Evolutionary conservation across 1,140 invertebrate species (phyloP), one percentile per base, ranked within the genome.

Genomic region (Euura lappo): DNA sequence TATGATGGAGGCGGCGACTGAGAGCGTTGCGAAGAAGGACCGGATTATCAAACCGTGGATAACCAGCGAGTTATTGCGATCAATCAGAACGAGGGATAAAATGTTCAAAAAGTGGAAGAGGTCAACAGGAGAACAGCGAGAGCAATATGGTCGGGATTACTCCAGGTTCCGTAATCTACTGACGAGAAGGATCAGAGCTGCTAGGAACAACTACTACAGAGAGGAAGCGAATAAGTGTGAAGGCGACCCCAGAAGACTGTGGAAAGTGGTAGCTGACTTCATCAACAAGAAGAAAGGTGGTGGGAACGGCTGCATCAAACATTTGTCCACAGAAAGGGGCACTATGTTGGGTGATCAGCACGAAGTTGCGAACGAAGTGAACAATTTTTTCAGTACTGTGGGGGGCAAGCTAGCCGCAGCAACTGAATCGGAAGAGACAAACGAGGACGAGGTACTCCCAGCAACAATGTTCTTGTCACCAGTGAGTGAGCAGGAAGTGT

Each of bases 121-220:
- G 47, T 51, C 7, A 11, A 7, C 7, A 51, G 6, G 47, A 2
- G 47, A 51, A 51, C 47, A 51, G 6, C 7, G 11, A 11, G 11
- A 51, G 47, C 47, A 51, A 28, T 28, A 11, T 7, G 1, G 47
- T 51, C 47, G 47, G 11, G 47, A 51, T 28, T 28, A 28, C 28
- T 28, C 28, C 28, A 28, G 28, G 11, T 51, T 51, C 47, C 6
- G 47, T 7, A 51, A 51, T 11, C 6, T 7, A 51, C 68, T 69
- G 7, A 69, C 68, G 7, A 44, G 28, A n/a, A 69, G 28, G 45
- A 69, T 69, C 7, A 69, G 44, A 4, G n/a, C 68, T 28, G n/a
- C 68, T n/a, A 69, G 44, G 46, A 44, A 28, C 42, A 42, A 69
- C 4, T 69, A 69, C 3, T 69, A 69, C 68, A 69, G 44, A 69